Conservation (phyloP, 2,113 vertebrate species). For the Ondatra zibethicus region DNA sequence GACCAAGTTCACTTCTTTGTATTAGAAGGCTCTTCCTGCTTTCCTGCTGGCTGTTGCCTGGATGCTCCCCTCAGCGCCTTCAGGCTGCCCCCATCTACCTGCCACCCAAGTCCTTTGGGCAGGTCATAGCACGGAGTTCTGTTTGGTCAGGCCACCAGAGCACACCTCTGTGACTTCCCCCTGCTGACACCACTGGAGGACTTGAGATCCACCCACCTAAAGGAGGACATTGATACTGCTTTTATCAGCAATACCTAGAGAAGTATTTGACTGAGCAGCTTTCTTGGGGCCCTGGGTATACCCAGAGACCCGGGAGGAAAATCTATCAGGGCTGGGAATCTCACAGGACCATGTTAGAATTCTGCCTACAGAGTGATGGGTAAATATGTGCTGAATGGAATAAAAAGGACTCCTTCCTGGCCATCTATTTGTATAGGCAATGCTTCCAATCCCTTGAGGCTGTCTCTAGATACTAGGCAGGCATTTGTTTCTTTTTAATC, state of each 20-base stretch:
- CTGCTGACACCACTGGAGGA: neutral
- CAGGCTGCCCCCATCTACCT: neutral
- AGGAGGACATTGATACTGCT: neutral
- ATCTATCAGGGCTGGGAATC: neutral
- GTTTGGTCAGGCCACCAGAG: neutral
- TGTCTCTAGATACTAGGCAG: neutral
- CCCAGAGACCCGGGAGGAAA: neutral
- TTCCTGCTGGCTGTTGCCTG: neutral
- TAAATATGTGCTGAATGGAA: constrained; percentile 6
- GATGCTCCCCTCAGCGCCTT: no score
- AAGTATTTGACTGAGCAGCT: neutral
- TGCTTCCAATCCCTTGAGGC: neutral
- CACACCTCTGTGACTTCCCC: neutral
- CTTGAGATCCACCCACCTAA: neutral
- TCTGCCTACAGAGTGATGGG: neutral
- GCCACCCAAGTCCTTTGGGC: accelerated
- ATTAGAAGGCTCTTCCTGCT: neutral
- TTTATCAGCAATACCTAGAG: neutral
- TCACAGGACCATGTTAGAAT: neutral
- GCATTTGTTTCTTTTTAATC: neutral
- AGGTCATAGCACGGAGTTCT: neutral
- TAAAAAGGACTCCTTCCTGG: neutral
- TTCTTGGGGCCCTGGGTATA: neutral
- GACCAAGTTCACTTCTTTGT: neutral
- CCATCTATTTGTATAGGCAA: constrained; percentile 12